Conservation (phyloP, 2,113 vertebrate genomes). For the Corvus moneduloides region DNA sequence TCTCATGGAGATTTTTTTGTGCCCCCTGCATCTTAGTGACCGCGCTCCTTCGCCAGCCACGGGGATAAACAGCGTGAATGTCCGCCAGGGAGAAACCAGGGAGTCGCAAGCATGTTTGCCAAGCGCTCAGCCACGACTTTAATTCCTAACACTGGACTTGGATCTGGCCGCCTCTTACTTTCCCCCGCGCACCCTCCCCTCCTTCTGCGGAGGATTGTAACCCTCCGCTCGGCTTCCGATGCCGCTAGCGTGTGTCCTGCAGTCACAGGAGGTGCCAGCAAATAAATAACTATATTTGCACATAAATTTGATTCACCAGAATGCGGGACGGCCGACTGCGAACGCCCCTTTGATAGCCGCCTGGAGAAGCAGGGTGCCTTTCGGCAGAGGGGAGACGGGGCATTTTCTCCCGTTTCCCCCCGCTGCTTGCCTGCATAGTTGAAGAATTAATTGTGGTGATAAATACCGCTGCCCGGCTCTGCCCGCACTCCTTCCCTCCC, state of each 20-base stretch:
- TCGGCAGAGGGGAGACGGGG: background rate
- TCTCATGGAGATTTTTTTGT: background rate
- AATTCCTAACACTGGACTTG: constrained; percentile 79
- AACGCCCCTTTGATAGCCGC: background rate
- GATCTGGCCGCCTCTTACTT: constrained; percentile 48
- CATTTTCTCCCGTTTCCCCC: background rate
- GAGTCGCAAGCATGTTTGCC: constrained; percentile 8
- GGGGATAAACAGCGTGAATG: background rate
- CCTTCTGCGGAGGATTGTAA: constrained; percentile 11
- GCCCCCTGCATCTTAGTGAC: background rate
- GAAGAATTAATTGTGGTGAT: constrained; percentile 8
- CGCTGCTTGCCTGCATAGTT: background rate
- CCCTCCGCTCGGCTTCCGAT: constrained; percentile 16
- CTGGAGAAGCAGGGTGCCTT: constrained; percentile 11
- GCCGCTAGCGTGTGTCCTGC: background rate
- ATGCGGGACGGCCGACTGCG: background rate
- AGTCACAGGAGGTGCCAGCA: background rate
- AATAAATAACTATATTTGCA: constrained; percentile 36
- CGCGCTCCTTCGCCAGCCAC: background rate
- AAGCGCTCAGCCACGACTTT: constrained; percentile 22
- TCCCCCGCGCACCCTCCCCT: background rate
- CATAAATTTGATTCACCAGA: constrained; percentile 18
- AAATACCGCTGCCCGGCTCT: background rate
- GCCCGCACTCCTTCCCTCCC: background rate
- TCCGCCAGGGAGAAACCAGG: background rate